Evolutionary conservation across 2,888 invertebrate genomes (phyloP).

Genomic region (Ernsta delagoae): DNA sequence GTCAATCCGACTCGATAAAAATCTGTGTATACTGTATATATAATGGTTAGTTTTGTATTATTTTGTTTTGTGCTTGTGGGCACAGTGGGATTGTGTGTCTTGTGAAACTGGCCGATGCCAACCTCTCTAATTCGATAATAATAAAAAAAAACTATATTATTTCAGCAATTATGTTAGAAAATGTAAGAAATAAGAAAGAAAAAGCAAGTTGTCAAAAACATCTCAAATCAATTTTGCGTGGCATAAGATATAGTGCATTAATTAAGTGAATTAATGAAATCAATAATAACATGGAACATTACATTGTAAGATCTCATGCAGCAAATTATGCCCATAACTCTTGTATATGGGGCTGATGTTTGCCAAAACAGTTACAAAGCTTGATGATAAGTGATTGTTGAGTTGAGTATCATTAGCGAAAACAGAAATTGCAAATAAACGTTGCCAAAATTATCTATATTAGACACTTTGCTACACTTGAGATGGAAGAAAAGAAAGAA

Average conservation of each 20-base stretch:
- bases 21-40: too few relatives aligned
- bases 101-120: too few relatives aligned
- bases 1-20: too few relatives aligned
- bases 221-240: neutral
- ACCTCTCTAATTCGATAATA: too few relatives aligned
- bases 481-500: neutral
- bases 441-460: slow-evolving; percentile 11
- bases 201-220: neutral
- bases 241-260: neutral
- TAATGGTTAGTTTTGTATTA: too few relatives aligned
- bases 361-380: slow-evolving; percentile 14
- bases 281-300: neutral
- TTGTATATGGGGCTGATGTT: neutral
- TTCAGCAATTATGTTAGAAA: too few relatives aligned
- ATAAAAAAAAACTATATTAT: too few relatives aligned
- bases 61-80: too few relatives aligned
- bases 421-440: slow-evolving; percentile 5
- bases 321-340: slow-evolving; percentile 11
- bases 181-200: too few relatives aligned
- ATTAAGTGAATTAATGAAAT: neutral
- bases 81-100: too few relatives aligned
- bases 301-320: slow-evolving; percentile 1
- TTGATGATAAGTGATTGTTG: slow-evolving; percentile 17
- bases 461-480: neutral
- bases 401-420: slow-evolving; percentile 21